phyloP scores from a whole-genome alignment of 2,888 invertebrate species.

The Automeris io region DNA sequence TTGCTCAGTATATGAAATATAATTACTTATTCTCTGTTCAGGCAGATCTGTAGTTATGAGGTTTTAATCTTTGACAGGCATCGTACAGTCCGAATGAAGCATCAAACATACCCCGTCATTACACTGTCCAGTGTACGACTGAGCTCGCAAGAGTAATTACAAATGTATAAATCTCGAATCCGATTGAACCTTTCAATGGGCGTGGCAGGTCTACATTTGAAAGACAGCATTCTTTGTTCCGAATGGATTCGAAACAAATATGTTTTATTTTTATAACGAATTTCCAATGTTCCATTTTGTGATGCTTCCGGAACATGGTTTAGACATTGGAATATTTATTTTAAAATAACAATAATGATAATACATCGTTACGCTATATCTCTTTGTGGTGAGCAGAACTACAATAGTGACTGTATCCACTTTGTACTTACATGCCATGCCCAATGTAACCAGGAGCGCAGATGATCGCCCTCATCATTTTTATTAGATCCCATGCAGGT shows the following conservation, averaged over 20 bases:
- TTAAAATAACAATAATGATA: too few relatives aligned
- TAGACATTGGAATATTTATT: too few relatives aligned
- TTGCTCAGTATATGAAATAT: too few relatives aligned
- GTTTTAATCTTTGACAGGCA: constrained; percentile 7
- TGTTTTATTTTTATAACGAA: constrained; percentile 37
- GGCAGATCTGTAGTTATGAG: too few relatives aligned
- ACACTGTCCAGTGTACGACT: constrained; percentile 34
- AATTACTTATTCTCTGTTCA: too few relatives aligned
- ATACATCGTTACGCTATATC: too few relatives aligned
- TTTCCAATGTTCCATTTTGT: constrained; percentile 17
- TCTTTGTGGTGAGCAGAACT: too few relatives aligned
- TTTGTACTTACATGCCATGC: too few relatives aligned
- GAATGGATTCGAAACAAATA: constrained; percentile 35
- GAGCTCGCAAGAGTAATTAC: constrained; percentile 51
- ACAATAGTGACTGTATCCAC: too few relatives aligned
- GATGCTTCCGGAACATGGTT: background rate
- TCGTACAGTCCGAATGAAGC: constrained; percentile 21
- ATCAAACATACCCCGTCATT: constrained; percentile 58
- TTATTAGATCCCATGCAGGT: too few relatives aligned
- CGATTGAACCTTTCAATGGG: constrained; percentile 38
- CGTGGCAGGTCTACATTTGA: constrained; percentile 51
- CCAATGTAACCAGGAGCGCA: too few relatives aligned
- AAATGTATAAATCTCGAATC: constrained; percentile 14
- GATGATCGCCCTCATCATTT: too few relatives aligned
- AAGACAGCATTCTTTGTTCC: constrained; percentile 35